Conservation (phyloP, 2,888 invertebrate genomes). For the Microdon myrmicae region DNA sequence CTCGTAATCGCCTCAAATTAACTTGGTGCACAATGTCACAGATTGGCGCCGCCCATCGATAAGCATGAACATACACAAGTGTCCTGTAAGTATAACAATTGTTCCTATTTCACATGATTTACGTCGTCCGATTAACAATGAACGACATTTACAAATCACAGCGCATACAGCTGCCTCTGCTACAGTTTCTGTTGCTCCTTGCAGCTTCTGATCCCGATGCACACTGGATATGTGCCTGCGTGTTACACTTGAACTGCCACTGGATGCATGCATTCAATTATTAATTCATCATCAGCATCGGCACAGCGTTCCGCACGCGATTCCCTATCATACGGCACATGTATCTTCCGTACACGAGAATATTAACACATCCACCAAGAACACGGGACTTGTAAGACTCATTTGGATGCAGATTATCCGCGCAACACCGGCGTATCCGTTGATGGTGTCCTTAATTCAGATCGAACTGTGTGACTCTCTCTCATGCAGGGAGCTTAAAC, state of each 20-base stretch:
- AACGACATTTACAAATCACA: conserved; percentile 49
- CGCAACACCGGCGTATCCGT: conserved; percentile 9
- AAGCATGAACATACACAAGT: conserved; percentile 2
- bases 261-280: conserved; percentile 49
- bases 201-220: not conserved
- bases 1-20: conserved; percentile 45
- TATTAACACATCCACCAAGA: not conserved
- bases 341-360: too few relatives aligned
- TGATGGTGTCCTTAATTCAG: conserved; percentile 41
- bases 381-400: conserved; percentile 22
- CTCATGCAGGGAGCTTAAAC: conserved; percentile 21
- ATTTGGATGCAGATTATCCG: conserved; percentile 44
- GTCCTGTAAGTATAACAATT: conserved; percentile 28
- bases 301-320: conserved; percentile 48
- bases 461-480: conserved; percentile 41
- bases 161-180: conserved; percentile 25
- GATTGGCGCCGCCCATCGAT: not conserved
- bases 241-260: conserved; percentile 9
- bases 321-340: conserved; percentile 14
- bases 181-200: not conserved
- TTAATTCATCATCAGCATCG: conserved; percentile 50
- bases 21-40: conserved; percentile 15
- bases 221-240: not conserved
- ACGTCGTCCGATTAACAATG: conserved; percentile 46
- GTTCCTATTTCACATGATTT: conserved; percentile 49